phyloP scores from a whole-genome alignment of 2,888 invertebrate species.

The Gymnocheta viridis region DNA sequence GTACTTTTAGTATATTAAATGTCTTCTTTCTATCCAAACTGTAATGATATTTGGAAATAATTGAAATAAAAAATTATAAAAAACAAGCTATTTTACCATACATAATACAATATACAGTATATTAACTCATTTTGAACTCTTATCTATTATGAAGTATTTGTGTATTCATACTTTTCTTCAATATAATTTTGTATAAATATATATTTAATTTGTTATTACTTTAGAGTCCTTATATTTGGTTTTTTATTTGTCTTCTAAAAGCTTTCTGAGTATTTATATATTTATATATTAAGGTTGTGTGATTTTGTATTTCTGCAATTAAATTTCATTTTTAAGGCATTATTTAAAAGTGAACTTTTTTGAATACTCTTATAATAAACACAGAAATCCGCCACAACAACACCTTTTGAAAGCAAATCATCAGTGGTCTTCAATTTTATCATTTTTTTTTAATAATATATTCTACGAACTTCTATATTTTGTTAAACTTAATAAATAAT shows the following conservation, averaged over 20 bases:
- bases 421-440: background rate
- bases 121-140: slow-evolving; percentile 3
- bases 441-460: background rate
- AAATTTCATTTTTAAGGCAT: slow-evolving; percentile 44
- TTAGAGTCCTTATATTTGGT: slow-evolving; percentile 45
- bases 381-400: slow-evolving; percentile 21
- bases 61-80: slow-evolving; percentile 34
- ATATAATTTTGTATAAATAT: slow-evolving; percentile 56
- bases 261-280: slow-evolving; percentile 58
- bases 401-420: background rate
- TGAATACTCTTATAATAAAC: background rate
- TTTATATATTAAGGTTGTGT: slow-evolving; percentile 52
- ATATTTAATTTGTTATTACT: slow-evolving; percentile 10
- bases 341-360: slow-evolving; percentile 33
- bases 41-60: slow-evolving; percentile 49
- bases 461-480: background rate
- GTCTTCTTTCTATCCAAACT: slow-evolving; percentile 51
- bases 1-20: slow-evolving; percentile 48
- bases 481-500: background rate
- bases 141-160: slow-evolving; percentile 13
- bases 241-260: slow-evolving; percentile 67
- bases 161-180: slow-evolving; percentile 31
- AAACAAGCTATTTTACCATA: slow-evolving; percentile 27
- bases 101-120: background rate
- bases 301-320: slow-evolving; percentile 47